Base-by-base conservation (phyloP, 2,113 vertebrate genomes). In the Carassius gibelio region DNA sequence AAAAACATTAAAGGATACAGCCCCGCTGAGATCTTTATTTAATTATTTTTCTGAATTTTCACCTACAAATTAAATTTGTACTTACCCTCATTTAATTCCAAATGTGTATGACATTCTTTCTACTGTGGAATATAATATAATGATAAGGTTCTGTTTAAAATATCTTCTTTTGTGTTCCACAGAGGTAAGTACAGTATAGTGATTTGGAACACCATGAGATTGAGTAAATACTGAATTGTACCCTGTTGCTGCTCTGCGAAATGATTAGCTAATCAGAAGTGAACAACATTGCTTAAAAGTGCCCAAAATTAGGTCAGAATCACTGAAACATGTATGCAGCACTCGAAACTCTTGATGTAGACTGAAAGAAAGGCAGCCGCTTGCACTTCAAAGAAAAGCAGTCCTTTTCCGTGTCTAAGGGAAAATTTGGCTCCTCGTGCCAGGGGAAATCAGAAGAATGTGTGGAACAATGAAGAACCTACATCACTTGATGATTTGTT, bases 321-420 rank as follows among this genome's bases (percentile, higher is more conserved):
- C 81, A 87, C 50, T 74, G 66, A 83, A 88, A 80, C 26, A 0
- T 79, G 87, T 82, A 26, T 86, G 77, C 4, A 30, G 34, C 82
- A 61, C 62, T 78, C 68, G 89, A 91, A 90, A 89, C 89, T 89
- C 90, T 93, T 95, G 93, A 94, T 93, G 92, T 90, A 68, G 30
- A 85, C 76, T 84, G 21, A 77, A 86, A 92, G 83, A 88, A 87
- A 55, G 85, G 89, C 81, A 85, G 88, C 87, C 89, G 86, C 90
- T 92, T 91, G 88, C 89, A 91, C 90, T 92, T 94, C 91, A 93
- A 93, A 93, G 91, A 89, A 85, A 82, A 84, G 42, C 84, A 79
- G 64, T 88, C 90, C 88, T 79, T 90, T 90, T 81, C 87, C 75
- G 8, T 82, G 89, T 87, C 87, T 88, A 81, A 90, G 83, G 90